phyloP scores from a whole-genome alignment of 2,797 vertebrate genomes.

The Etheostoma nigrum region DNA sequence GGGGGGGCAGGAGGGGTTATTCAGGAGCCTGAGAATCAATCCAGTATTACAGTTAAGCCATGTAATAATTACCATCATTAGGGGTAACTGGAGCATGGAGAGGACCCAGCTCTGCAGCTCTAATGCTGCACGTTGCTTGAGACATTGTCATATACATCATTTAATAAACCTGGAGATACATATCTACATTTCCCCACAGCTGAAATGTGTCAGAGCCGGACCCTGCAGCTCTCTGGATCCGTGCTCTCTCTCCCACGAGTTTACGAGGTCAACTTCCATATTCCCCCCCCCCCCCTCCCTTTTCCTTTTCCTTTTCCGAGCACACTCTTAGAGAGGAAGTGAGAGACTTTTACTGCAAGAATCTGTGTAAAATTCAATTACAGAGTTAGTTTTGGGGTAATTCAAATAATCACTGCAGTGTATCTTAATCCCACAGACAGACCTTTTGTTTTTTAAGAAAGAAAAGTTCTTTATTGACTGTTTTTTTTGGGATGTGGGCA shows the following conservation, averaged over 20 bases:
- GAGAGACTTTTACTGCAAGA: conserved; percentile 49
- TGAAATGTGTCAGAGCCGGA: conserved; percentile 69
- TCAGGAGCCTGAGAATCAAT: conserved; percentile 88
- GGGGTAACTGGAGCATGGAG: conserved; percentile 87
- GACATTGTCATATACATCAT: conserved; percentile 89
- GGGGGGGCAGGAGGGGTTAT: conserved; percentile 81
- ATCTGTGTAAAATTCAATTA: conserved; percentile 73
- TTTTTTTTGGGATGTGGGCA: not conserved
- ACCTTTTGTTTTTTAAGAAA: conserved; percentile 41
- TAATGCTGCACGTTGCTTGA: conserved; percentile 83
- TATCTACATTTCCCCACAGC: conserved; percentile 78
- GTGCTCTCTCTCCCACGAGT: conserved; percentile 60
- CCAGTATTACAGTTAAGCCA: conserved; percentile 92
- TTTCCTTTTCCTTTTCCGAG: conserved; percentile 49
- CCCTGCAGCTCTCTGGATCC: conserved; percentile 63
- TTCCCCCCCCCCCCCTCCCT: conserved; percentile 49
- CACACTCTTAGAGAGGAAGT: conserved; percentile 49
- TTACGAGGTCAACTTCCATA: conserved; percentile 71
- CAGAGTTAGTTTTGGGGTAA: conserved; percentile 51
- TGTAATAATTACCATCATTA: conserved; percentile 96
- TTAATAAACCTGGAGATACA: conserved; percentile 95
- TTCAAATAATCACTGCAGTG: conserved; percentile 35
- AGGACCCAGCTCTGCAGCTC: conserved; percentile 76
- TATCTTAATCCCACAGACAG: conserved; percentile 54
- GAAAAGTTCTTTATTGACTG: not conserved